Percentiles rank a stretch among this genome's conserved stretches.
Conservation (phyloP, 2,113 vertebrate genomes). For the Perca flavescens region DNA sequence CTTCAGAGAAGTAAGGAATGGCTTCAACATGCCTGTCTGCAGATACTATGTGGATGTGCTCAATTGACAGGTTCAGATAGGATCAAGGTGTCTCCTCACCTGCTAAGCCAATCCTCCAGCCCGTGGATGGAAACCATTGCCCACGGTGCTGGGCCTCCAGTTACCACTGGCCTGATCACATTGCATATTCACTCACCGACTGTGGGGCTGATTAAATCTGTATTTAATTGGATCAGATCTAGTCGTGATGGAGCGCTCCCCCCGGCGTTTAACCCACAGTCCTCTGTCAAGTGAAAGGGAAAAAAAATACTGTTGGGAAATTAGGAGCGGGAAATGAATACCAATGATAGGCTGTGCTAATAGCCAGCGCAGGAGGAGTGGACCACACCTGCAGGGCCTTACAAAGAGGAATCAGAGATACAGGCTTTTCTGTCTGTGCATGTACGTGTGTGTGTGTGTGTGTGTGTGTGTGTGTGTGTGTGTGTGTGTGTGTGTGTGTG, state of each 20-base stretch:
- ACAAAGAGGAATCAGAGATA: constrained; percentile 52
- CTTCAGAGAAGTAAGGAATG: constrained; percentile 18
- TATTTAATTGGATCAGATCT: constrained; percentile 87
- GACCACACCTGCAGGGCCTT: constrained; percentile 76
- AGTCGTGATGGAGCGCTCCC: constrained; percentile 84
- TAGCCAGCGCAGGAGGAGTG: constrained; percentile 66
- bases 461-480: background rate
- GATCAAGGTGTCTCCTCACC: constrained; percentile 40
- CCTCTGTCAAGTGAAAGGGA: constrained; percentile 80
- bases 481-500: constrained; percentile 4
- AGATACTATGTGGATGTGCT: constrained; percentile 26
- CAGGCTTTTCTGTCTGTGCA: constrained; percentile 31
- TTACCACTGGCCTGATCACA: constrained; percentile 66
- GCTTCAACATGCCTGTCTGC: constrained; percentile 11
- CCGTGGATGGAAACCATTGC: constrained; percentile 36
- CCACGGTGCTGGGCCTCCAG: constrained; percentile 46
- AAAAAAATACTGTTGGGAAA: constrained; percentile 77
- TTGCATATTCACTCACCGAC: constrained; percentile 77
- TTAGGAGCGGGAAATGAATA: constrained; percentile 81
- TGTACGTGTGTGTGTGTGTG: constrained; percentile 13
- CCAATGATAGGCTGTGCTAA: constrained; percentile 81
- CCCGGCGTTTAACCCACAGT: constrained; percentile 82
- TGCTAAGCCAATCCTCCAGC: constrained; percentile 40
- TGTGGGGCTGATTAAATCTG: constrained; percentile 85
- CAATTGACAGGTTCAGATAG: constrained; percentile 47